These are phyloP conservation scores for Crotophaga sulcirostris DNA, from an alignment of 2,113 vertebrate genomes.

Conservation along the genomic window DNA sequence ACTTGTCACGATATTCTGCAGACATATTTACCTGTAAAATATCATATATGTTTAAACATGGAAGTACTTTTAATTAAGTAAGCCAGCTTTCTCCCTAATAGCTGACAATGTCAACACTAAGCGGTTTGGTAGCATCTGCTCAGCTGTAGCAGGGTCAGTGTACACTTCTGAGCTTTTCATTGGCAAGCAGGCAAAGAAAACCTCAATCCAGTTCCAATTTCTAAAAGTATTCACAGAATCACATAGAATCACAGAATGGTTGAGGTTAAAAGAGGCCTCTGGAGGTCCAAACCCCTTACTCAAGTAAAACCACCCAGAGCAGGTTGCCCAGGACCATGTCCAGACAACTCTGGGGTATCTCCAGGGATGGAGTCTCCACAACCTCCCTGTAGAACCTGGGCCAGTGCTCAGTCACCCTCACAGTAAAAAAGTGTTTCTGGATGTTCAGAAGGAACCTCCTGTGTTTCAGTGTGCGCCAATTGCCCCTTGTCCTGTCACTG, in stretches of 20 bases:
- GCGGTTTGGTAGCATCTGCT: not conserved
- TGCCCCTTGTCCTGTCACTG: not conserved
- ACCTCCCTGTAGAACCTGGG: not conserved
- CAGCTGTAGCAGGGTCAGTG: not conserved
- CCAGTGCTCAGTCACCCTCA: not conserved
- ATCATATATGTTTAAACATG: not conserved
- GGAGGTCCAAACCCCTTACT: not conserved
- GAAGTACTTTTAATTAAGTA: not conserved
- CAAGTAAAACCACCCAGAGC: not conserved
- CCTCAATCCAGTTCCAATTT: not conserved
- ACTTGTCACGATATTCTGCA: conserved; percentile 26
- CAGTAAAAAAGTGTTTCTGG: not conserved
- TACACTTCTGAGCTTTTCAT: not conserved
- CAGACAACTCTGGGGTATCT: not conserved
- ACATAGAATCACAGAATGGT: not conserved
- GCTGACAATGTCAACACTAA: not conserved
- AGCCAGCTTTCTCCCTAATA: not conserved
- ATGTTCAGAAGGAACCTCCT: not conserved
- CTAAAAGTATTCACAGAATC: not conserved
- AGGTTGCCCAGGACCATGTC: rapidly evolving
- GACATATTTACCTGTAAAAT: conserved; percentile 64
- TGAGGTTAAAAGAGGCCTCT: not conserved
- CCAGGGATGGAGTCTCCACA: not conserved
- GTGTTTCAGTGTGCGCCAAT: not conserved
- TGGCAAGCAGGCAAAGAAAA: not conserved